Conservation (phyloP, 2,797 vertebrate species). For the Neosilurus hyrtlii region DNA sequence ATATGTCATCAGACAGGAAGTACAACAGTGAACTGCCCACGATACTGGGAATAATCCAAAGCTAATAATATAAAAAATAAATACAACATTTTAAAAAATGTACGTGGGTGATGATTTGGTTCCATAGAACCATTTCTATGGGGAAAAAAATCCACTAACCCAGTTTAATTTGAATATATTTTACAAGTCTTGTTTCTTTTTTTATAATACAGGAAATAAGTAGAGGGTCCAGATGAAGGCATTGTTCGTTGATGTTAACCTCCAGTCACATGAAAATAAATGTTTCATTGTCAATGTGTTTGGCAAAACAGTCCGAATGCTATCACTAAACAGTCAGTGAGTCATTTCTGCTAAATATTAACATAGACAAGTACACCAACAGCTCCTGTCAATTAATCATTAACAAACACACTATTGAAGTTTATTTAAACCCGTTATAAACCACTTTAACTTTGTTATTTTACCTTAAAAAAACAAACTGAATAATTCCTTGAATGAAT, state of each 20-base stretch:
- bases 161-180: conserved; percentile 26
- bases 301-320: neutral
- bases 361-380: neutral
- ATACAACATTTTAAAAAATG: neutral
- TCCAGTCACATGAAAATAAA: conserved; percentile 7
- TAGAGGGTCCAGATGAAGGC: neutral
- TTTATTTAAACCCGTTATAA: neutral
- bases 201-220: neutral
- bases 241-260: neutral
- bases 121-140: neutral
- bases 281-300: neutral
- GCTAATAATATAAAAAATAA: conserved; percentile 57
- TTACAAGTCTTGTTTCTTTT: conserved; percentile 26
- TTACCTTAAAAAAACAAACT: neutral
- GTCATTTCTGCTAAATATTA: neutral
- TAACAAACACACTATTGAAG: neutral
- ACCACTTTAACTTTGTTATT: neutral
- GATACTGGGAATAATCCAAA: conserved; percentile 95
- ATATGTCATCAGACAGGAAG: conserved; percentile 85
- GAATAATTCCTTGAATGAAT: neutral
- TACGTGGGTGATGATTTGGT: neutral
- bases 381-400: neutral
- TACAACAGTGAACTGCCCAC: conserved; percentile 87
- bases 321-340: neutral
- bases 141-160: neutral